Evolutionary conservation across 2,888 invertebrate species (phyloP), one percentile per base, ranked within the genome.

Genomic region (Leptura quadrifasciata): DNA sequence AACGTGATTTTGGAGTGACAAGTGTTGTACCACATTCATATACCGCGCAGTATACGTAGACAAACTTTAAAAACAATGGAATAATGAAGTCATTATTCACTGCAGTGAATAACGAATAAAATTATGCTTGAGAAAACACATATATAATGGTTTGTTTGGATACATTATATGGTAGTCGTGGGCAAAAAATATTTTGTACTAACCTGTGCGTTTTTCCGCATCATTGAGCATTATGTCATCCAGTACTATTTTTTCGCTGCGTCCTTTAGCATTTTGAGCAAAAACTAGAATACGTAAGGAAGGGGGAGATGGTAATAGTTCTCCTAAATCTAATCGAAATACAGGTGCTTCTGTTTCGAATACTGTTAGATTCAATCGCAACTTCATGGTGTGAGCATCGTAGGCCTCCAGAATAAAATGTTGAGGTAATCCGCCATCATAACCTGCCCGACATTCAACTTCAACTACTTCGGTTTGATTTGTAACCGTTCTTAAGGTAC

Each of bases 211-310:
- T 87, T 94, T 95, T 83, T 96, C 96, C 65, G 96, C 95, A 88
- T 96, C 96, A 88, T 95, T 95, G 86, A 96, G 94, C 83, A 95
- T 94, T 84, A 96, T 95, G 87, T 96, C 96, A 88, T 97, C 96
- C 77, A 97, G 91, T 9, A 96, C 91, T 77, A 94, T 93, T 83
- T 94, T 93, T 84, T 96, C 96, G 77, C 96, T 95, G 79, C 94
- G 93, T 70, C 97, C 97, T 88, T 97, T 97, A 77, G 95, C 93
- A 89, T 97, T 97, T 83, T 93, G 93, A 75, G 96, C 94, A 88
- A 95, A 97, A 82, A 95, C 94, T 80, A 95, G 93, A 81, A 97
- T 91, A 87, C 94, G 93, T 84, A 95, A 91, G 35, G 94, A 94
- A 61, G 94, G 92, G 78, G 91, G 90, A 83, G 88, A 90, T 0